phyloP scores from a whole-genome alignment of 2,797 vertebrate genomes.

The Lepilemur septentrionalis region DNA sequence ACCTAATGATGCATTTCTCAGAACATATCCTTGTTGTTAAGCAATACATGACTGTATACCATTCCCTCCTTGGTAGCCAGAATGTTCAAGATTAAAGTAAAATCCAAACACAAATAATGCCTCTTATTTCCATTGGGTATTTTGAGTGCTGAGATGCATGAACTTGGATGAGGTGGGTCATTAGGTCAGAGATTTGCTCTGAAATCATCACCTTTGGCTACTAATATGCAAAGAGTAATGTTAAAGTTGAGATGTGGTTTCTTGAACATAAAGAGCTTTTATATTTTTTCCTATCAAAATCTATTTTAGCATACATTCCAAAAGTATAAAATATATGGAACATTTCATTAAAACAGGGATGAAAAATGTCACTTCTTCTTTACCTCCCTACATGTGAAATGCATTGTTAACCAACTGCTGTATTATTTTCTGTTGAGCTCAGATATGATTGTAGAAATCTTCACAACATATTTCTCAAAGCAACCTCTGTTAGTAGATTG shows the following conservation, averaged over 20 bases:
- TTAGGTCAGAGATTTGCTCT: neutral
- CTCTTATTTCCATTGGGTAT: neutral
- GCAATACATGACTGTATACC: neutral
- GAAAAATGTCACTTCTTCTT: neutral
- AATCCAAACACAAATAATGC: neutral
- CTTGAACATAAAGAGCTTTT: neutral
- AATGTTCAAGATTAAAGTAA: neutral
- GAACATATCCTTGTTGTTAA: neutral
- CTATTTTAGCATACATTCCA: neutral
- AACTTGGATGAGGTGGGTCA: neutral
- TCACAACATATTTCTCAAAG: neutral
- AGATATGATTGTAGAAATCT: neutral
- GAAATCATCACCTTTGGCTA: neutral
- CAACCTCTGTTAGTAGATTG: neutral
- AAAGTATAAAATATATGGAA: neutral
- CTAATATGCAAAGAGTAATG: neutral
- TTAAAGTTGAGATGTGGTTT: neutral
- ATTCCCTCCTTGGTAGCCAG: neutral
- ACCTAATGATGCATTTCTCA: neutral
- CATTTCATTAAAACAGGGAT: neutral
- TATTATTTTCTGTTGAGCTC: neutral
- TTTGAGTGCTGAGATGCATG: neutral
- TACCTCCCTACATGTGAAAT: neutral
- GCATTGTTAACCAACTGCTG: neutral
- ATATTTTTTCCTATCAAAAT: neutral